Evolutionary conservation across 2,888 invertebrate genomes (phyloP).

Genomic region (Sthenelais limicola): DNA sequence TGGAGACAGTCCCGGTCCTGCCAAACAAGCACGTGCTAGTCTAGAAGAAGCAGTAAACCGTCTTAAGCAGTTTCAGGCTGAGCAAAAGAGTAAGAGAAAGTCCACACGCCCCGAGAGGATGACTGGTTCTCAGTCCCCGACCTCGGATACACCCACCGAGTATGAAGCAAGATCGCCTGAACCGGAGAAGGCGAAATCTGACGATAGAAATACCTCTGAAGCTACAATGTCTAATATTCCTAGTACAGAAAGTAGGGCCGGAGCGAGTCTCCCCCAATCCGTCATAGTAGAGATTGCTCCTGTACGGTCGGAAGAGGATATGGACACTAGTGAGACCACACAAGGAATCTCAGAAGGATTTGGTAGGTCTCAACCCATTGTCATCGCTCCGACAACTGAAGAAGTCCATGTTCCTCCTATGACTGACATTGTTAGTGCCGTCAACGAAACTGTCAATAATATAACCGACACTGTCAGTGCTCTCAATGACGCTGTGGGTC

Average conservation of each 20-base stretch:
- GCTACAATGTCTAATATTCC: no score
- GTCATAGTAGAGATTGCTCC: neutral
- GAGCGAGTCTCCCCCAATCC: neutral
- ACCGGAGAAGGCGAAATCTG: neutral
- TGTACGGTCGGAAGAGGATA: neutral
- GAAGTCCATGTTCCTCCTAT: no score
- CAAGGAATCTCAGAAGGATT: no score
- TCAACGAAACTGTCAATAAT: no score
- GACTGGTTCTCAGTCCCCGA: conserved; percentile 31
- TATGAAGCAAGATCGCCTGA: conserved; percentile 19
- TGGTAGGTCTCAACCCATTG: no score
- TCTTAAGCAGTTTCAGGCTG: conserved; percentile 39
- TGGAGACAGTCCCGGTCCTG: conserved; percentile 13
- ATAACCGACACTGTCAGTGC: no score
- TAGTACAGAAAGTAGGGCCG: no score
- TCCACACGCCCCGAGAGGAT: conserved; percentile 12
- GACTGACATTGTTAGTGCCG: no score
- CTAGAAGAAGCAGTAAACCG: conserved; percentile 35
- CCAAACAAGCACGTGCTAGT: conserved; percentile 23
- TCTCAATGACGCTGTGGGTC: no score
- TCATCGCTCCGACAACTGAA: no score
- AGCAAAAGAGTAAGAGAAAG: conserved; percentile 27
- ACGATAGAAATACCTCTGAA: neutral
- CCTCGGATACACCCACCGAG: conserved; percentile 25
- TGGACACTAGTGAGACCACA: no score